Conservation (phyloP, 2,797 vertebrate species). For the Crenichthys baileyi region DNA sequence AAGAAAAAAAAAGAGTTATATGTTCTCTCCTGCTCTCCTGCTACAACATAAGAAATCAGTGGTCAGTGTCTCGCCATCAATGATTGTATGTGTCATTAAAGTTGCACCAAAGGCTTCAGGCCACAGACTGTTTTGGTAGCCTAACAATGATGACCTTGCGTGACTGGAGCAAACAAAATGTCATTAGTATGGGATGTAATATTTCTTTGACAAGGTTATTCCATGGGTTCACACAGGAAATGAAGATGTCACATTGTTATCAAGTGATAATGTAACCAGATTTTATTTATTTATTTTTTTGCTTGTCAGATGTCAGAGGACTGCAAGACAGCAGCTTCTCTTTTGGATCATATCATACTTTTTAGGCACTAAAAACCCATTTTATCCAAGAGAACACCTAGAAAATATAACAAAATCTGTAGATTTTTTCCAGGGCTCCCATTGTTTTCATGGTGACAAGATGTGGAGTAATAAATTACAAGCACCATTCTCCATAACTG, state of each 20-base stretch:
- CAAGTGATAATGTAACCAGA: constrained; percentile 77
- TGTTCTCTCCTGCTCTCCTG: constrained; percentile 23
- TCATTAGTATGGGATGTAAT: constrained; percentile 70
- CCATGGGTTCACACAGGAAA: constrained; percentile 71
- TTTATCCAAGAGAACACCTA: constrained; percentile 13
- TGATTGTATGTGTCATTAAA: constrained; percentile 48
- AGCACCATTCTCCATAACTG: background rate
- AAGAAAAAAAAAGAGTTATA: constrained; percentile 27
- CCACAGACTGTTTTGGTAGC: constrained; percentile 28
- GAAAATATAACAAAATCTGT: constrained; percentile 20
- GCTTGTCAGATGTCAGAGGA: constrained; percentile 67
- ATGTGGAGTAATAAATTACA: constrained; percentile 31
- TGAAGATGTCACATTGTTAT: constrained; percentile 74
- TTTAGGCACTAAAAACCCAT: constrained; percentile 59
- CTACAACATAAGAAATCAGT: constrained; percentile 28
- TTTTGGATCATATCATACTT: constrained; percentile 50
- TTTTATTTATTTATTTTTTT: constrained; percentile 63
- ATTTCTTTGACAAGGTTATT: constrained; percentile 78
- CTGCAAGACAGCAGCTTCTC: constrained; percentile 45
- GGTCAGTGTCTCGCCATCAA: constrained; percentile 18
- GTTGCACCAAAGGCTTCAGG: constrained; percentile 26
- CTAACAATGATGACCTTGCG: constrained; percentile 63
- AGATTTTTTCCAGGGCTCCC: background rate
- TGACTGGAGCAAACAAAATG: constrained; percentile 57
- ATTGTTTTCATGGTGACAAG: constrained; percentile 22